Evolutionary conservation across 2,113 vertebrate species (phyloP), one percentile per base, ranked within the genome.

Genomic region (Greenwoodochromis staneri): DNA sequence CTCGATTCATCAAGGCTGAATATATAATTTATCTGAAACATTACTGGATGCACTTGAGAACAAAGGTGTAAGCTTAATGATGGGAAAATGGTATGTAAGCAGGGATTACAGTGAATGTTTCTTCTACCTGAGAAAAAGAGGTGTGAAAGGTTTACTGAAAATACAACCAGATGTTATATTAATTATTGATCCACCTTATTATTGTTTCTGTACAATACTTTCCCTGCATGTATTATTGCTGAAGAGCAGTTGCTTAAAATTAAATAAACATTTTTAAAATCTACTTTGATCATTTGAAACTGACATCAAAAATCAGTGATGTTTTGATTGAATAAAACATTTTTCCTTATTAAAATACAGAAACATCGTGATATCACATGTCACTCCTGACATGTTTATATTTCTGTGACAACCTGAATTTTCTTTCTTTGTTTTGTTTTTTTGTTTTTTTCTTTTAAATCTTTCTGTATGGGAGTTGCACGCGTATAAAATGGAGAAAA

Each of bases 371-470:
- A 61, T 19, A 7, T 27, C 42, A 29, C 14, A 47, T 29, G 13
- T 76, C 6, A 29, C 24, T 76, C 10, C 40, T 86, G 55, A 66
- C 8, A 38, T 59, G 9, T 21, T 34, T 51, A 59, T 61, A 54
- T 17, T 80, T 63, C 31, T 51, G n/a, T 24, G 9, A 29, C 12
- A 45, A 14, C 49, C 5, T 71, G 49, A 42, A 29, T 29, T 29
- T 49, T 17, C 4, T 47, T 29, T 31, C 0, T 16, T 9, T 29
- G 0, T 2, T 27, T 55, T 7, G 12, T 11, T 40, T 4, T 3
- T 36, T 36, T 4, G 0, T 49, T 10, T 2, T 10, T n/a, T 53
- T 4, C 5, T 36, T 36, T 36, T 24, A 36, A 21, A 66, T 69
- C 24, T 47, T 29, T 47, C 21, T 47, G 14, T 45, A 27, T 27